Evolutionary conservation across 2,888 invertebrate genomes (phyloP), one percentile per base, ranked within the genome.

Genomic region (Acleris laterana): DNA sequence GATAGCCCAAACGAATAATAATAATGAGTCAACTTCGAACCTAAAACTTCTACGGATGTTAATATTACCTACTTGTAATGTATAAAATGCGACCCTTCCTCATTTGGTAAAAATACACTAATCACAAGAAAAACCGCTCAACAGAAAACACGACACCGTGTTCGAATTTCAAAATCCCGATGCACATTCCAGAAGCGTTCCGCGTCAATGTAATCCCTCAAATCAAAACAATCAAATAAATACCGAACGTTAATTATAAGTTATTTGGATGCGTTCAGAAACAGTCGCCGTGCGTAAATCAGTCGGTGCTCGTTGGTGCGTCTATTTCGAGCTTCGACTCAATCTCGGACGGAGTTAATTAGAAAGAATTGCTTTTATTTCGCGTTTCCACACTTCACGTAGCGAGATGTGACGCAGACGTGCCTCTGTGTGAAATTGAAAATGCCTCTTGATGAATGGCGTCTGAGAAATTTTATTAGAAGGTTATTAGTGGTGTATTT

Each of bases 321-420:
- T 88, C 88, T 92, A 92, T 91, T 91, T 89, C 78, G 76, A 81
- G 80, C 74, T 76, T 70, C 82, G 81, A 76, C 83, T 85, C 87
- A 83, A 85, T 86, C 84, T 83, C 81, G 77, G 79, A 77, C 80
- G 75, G 81, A 80, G 89, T 87, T 93, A 91, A 92, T 92, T 93
- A 92, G 88, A 92, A 93, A 92, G 90, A 91, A 93, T 92, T 89
- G 90, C 89, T 92, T 90, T 93, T 93, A 92, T 93, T 92, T 90
- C 80, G 88, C 89, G 86, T 86, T 88, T 88, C 87, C 89, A 88
- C 89, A 88, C 87, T 85, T 83, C 82, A 78, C 78, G 81, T 78
- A 79, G 74, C 74, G 76, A 79, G 81, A 82, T 77, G 82, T 88
- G 89, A 89, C 89, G 83, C 82, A 84, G 82, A 77, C 77, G 78